A percentile compares a stretch with the other conserved stretches of the same genome.
These are phyloP conservation scores for Fragum sueziense DNA, from an alignment of 2,888 invertebrate genomes.

Conservation along the genomic window DNA sequence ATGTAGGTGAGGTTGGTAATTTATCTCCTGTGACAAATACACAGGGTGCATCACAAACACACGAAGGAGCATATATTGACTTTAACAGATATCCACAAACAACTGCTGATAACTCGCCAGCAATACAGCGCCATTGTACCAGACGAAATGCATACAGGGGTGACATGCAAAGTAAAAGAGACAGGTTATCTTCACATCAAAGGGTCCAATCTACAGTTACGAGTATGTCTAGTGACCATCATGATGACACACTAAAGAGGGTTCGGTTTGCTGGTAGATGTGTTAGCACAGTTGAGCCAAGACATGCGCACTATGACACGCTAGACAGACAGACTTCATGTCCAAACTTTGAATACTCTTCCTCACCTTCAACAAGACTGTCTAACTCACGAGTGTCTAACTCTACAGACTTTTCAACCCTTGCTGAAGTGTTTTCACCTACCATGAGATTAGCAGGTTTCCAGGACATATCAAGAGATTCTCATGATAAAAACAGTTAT, in stretches of 20 bases:
- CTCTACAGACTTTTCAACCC: background rate
- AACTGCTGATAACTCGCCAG: background rate
- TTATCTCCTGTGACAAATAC: background rate
- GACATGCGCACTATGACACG: background rate
- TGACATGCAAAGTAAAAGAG: background rate
- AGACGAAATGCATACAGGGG: background rate
- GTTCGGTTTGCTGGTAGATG: constrained; percentile 7
- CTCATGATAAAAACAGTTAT: background rate
- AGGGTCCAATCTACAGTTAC: too few species aligned
- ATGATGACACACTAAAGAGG: background rate
- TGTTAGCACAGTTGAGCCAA: background rate
- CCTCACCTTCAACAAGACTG: background rate
- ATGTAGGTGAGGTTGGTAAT: background rate
- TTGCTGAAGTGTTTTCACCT: background rate
- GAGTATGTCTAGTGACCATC: too few species aligned
- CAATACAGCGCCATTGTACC: background rate
- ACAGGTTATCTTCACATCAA: background rate
- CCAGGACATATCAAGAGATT: background rate
- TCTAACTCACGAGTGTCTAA: too few species aligned
- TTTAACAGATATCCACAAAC: constrained; percentile 14
- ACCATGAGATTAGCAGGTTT: background rate
- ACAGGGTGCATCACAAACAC: background rate
- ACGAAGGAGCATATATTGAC: constrained; percentile 1
- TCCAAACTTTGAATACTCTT: constrained; percentile 14
- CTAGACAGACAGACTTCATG: constrained; percentile 15